Evolutionary conservation across 92 coral and sea anemone genomes (phyloP), one percentile per base, ranked within the genome.

Genomic region (Palythoa grandiflora): DNA sequence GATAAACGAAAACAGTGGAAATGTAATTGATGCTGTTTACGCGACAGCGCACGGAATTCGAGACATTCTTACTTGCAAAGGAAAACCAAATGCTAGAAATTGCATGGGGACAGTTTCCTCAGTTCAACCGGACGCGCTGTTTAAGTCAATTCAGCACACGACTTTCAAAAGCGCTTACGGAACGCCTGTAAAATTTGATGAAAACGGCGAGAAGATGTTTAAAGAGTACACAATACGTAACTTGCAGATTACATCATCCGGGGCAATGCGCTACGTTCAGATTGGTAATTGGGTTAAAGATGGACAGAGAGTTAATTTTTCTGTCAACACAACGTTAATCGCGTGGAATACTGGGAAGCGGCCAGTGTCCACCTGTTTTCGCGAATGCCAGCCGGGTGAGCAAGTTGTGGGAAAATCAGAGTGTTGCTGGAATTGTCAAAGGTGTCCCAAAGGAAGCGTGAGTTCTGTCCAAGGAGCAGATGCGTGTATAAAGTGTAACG

Each of bases 361-460:
- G 21, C 99, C 99, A 0, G 89, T 57, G 15, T 93, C 99, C 1
- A 97, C 94, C 8, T 97, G 99, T 77, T 93, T 94, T 75, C 93
- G 94, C 9, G 93, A 79, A 71, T 97, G 99, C 71, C 91, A 88
- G 52, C 97, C 98, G 0, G 99, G 99, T 0, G 96, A 95, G 71
- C 72, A 85, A 74, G 89, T 93, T 16, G 99, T 97, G 48, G 99
- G 99, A 9, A 94, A 90, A 84, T 93, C 98, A 47, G 96, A 92
- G 80, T 97, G 99, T 53, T 97, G 99, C 44, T 97, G 99, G 99
- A 94, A 93, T 50, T 97, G 99, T 78, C 97, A 97, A 77, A 90
- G 88, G 79, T 97, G 99, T 75, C 95, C 91, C 80, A 97, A 95
- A 80, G 99, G 99, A 1, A 83, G 86, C n/a, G 91, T 93, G 35